Evolutionary conservation across 2,113 vertebrate genomes (phyloP).

Genomic region (Manacus vitellinus): DNA sequence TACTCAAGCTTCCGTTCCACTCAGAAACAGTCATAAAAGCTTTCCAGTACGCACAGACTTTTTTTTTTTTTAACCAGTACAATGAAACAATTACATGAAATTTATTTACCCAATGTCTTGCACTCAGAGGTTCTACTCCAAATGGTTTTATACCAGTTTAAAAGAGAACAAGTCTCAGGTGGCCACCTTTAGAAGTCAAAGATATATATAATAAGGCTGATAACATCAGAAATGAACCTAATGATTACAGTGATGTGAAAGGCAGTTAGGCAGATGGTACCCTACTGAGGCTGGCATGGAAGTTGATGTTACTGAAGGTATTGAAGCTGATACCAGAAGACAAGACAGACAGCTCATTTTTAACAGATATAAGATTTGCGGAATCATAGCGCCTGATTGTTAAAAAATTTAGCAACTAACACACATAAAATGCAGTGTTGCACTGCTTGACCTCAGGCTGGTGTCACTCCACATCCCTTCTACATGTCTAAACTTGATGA

Average conservation of each 20-base stretch:
- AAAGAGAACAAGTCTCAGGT: neutral
- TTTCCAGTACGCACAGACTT: neutral
- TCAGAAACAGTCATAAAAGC: neutral
- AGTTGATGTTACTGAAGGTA: neutral
- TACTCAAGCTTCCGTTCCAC: neutral
- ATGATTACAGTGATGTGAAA: neutral
- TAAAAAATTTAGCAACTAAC: neutral
- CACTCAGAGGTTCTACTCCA: neutral
- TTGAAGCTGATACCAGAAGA: neutral
- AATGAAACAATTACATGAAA: neutral
- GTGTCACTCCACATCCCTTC: neutral
- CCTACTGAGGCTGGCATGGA: neutral
- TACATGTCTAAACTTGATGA: neutral
- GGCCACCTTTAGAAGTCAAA: neutral
- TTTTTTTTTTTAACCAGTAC: neutral
- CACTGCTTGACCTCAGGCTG: neutral
- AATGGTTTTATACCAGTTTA: neutral
- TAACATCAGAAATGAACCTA: neutral
- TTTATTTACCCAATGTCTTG: neutral
- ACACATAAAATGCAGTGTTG: neutral
- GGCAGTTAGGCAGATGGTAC: neutral
- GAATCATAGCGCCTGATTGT: neutral
- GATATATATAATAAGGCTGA: neutral
- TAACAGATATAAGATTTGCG: neutral
- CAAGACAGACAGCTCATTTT: neutral